Evolutionary conservation across 2,797 vertebrate genomes (phyloP), one percentile per base, ranked within the genome.

Genomic region (Eulemur mongoz): DNA sequence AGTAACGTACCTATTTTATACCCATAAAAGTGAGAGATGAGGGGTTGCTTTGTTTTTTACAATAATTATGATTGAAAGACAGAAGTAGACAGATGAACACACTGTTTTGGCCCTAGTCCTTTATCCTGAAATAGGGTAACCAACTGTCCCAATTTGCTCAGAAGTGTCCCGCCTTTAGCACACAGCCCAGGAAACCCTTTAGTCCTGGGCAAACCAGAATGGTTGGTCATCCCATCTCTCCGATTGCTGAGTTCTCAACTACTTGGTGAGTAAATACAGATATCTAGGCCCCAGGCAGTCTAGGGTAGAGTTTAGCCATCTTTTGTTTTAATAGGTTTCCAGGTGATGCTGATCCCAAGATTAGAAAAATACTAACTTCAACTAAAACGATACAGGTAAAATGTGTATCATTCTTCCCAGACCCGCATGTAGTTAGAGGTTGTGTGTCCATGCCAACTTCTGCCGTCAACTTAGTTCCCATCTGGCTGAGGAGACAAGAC

Each of bases 11-110:
- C 25, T 93, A 93, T 81, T 84, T 35, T 18, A 30, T 35, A 84
- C 14, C 14, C 23, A 43, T 38, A 86, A 94, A 86, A 30, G 35
- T 35, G 1, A 12, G 45, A 52, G 15, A 48, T 0, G 18, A 32
- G 27, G n/a, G 38, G 10, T 35, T 18, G 9, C 43, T 20, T 59
- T 54, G 6, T 23, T 0, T 70, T 80, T 38, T 63, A 45, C 7
- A 93, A 87, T 69, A 78, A 75, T 54, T 43, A 73, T 12, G 52
- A 87, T 76, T 3, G 4, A 75, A 89, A 95, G 32, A 57, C 0
- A 69, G 75, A 84, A 85, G 32, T 9, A 76, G 12, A 38, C 4
- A 89, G n/a, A 75, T 18, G 35, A 57, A 35, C 1, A 40, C 22
- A 90, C 79, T 45, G 1, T 13, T 93, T 79, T 52, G n/a, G 63